phyloP scores from a whole-genome alignment of 2,113 vertebrate genomes.

The Festucalex cinctus region DNA sequence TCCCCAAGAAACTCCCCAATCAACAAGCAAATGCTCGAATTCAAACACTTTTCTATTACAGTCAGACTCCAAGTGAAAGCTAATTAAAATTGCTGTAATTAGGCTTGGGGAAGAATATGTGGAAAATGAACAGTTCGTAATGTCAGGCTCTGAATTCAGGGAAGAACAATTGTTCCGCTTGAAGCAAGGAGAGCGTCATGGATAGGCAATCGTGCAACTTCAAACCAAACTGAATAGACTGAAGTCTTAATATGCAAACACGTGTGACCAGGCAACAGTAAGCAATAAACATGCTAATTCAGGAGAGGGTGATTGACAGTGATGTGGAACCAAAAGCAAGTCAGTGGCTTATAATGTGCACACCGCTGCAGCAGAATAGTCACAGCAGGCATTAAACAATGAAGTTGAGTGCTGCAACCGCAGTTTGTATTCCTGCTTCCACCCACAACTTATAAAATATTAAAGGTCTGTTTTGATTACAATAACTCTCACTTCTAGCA shows the following conservation, averaged over 20 bases:
- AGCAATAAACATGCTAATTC: conserved; percentile 79
- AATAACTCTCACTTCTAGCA: conserved; percentile 59
- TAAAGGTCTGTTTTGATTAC: conserved; percentile 62
- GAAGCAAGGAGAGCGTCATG: conserved; percentile 45
- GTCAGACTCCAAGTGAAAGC: not conserved
- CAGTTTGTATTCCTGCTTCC: conserved; percentile 47
- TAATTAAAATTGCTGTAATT: conserved; percentile 29
- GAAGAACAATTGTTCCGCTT: conserved; percentile 30
- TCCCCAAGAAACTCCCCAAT: not conserved
- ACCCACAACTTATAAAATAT: conserved; percentile 62
- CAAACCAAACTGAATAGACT: conserved; percentile 55
- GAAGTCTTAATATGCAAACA: conserved; percentile 71
- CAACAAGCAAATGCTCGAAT: not conserved
- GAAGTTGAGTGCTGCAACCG: conserved; percentile 22
- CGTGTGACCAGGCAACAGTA: conserved; percentile 59
- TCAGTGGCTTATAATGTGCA: conserved; percentile 39
- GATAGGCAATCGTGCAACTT: conserved; percentile 58
- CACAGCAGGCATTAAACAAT: conserved; percentile 18
- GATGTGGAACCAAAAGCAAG: conserved; percentile 55
- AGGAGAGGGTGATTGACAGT: conserved; percentile 59
- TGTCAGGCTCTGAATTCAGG: conserved; percentile 37
- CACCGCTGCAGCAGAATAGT: conserved; percentile 43
- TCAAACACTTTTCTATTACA: not conserved
- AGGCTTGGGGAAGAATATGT: conserved; percentile 23
- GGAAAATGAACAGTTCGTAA: conserved; percentile 43